Base-by-base conservation (phyloP, 2,113 vertebrate species). In the Passer montanus region DNA sequence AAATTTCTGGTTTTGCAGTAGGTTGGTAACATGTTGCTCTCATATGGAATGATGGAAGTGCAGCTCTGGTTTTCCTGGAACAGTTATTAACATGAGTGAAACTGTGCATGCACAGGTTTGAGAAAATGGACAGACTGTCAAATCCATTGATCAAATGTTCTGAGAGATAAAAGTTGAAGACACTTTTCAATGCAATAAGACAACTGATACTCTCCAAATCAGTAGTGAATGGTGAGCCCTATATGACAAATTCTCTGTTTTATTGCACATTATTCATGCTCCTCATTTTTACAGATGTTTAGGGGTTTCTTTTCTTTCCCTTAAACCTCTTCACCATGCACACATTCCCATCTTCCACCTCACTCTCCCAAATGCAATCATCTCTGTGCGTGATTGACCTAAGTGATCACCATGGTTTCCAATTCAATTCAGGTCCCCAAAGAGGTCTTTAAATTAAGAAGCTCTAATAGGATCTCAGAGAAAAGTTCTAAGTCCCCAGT, bases 381-480 rank as follows among this genome's bases (percentile, higher is more conserved):
- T 84, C 74, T 85, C 70, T 89, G 73, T 68, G 74, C 13, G 5
- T 66, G 82, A 91, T 52, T 89, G 95, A 92, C 95, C 91, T 94
- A 68, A 87, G 93, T 53, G 66, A 85, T 95, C 89, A 73, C 94
- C 87, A 84, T 89, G 70, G 95, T 92, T 94, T 96, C 91, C 94
- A 89, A 92, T 89, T 94, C 93, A 94, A 91, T 91, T 87, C 66
- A 79, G 83, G 81, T 96, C 96, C 89, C 93, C 58, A 81, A 84
- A 89, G 96, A 92, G 84, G 70, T 43, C 87, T 93, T 95, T 89
- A 95, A 97, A 97, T 96, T 95, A 97, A 91, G 80, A 70, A 94
- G 78, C 62, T 90, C 78, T 96, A 95, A 91, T 87, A 93, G 89
- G 89, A 89, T 91, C 78, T 66, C 41, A 24, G 58, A 73, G 78